phyloP scores from a whole-genome alignment of 1,140 invertebrate genomes.

The Atta cephalotes region DNA sequence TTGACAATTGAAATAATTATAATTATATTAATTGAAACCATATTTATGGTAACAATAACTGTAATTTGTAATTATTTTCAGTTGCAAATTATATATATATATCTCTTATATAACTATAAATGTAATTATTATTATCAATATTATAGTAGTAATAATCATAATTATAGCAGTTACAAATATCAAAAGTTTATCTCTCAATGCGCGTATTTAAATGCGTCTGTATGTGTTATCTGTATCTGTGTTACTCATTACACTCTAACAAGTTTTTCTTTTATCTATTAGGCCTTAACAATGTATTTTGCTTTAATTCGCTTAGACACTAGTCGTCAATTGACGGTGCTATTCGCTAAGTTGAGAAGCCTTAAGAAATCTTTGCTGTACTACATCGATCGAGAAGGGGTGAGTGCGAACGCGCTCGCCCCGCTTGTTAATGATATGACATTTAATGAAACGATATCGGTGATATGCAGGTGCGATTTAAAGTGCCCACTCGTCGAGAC shows the following conservation, averaged over 20 bases:
- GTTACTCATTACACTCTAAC: constrained; percentile 64
- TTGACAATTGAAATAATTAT: too few species aligned
- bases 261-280: constrained; percentile 77
- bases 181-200: too few species aligned
- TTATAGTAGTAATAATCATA: too few species aligned
- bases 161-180: too few species aligned
- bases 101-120: too few species aligned
- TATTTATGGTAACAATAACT: too few species aligned
- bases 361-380: constrained; percentile 70
- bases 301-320: constrained; percentile 78
- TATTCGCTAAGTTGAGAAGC: constrained; percentile 75
- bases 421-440: constrained; percentile 79
- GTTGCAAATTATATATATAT: too few species aligned
- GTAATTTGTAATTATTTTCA: too few species aligned
- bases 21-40: too few species aligned
- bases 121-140: too few species aligned
- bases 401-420: neutral
- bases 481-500: constrained; percentile 67
- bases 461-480: constrained; percentile 81
- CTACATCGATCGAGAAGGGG: constrained; percentile 75
- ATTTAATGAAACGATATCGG: constrained; percentile 79
- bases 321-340: constrained; percentile 75
- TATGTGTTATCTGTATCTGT: constrained; percentile 2
- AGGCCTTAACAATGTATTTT: constrained; percentile 81
- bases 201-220: constrained; percentile 3